These are phyloP conservation scores for Theonella swinhoei DNA, from an alignment of 37 sponge, comb jelly and placozoan genomes.

Conservation along the genomic window DNA sequence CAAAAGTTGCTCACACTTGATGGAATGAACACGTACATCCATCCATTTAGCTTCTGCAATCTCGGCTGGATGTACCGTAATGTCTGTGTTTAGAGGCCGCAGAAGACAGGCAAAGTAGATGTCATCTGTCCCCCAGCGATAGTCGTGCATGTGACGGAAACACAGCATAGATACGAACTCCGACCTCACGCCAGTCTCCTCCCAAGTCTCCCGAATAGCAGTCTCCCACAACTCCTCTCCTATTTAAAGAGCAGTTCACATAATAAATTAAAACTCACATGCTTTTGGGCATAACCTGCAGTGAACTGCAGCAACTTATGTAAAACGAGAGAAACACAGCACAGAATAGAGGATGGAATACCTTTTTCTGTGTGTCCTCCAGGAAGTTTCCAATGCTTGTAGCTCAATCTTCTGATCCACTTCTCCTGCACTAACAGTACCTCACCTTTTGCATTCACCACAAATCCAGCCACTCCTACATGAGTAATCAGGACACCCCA, in stretches of 20 bases:
- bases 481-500: background rate
- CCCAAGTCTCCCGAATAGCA: constrained; percentile 75
- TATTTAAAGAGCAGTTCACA: too few species aligned
- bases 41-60: constrained; percentile 86
- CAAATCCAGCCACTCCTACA: constrained; percentile 86
- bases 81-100: constrained; percentile 58
- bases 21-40: constrained; percentile 49
- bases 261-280: too few species aligned
- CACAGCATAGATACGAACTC: constrained; percentile 83
- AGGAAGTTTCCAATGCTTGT: constrained; percentile 82
- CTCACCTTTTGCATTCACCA: constrained; percentile 80
- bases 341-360: too few species aligned
- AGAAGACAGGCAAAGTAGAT: constrained; percentile 80
- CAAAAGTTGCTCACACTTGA: background rate
- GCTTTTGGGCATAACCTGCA: too few species aligned
- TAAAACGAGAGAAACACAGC: too few species aligned
- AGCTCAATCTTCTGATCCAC: constrained; percentile 23
- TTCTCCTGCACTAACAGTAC: constrained; percentile 79
- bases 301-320: too few species aligned
- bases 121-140: constrained; percentile 69
- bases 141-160: constrained; percentile 78
- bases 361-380: constrained; percentile 82
- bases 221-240: constrained; percentile 78
- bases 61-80: constrained; percentile 58
- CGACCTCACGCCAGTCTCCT: constrained; percentile 86